Conservation (phyloP, 2,797 vertebrate species). For the Falco cherrug region DNA sequence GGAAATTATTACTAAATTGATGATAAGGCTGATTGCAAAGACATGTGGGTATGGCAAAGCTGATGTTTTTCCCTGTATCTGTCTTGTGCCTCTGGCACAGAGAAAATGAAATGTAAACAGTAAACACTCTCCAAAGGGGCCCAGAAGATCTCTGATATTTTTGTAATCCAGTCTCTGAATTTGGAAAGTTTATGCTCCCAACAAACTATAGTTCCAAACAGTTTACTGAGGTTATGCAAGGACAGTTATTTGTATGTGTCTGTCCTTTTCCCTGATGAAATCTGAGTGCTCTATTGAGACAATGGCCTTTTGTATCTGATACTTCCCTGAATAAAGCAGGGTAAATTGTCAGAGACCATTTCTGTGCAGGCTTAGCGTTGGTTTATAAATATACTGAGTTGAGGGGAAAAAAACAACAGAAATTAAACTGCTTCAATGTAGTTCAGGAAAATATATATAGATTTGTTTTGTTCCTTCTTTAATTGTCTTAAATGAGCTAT, state of each 20-base stretch:
- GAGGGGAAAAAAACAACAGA: not conserved
- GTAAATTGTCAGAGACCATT: not conserved
- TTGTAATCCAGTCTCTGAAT: not conserved
- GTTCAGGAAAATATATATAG: not conserved
- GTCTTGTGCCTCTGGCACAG: not conserved
- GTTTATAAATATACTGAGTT: not conserved
- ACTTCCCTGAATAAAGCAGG: not conserved
- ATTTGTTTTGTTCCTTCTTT: not conserved
- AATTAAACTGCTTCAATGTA: not conserved
- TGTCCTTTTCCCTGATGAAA: not conserved
- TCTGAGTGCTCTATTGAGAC: not conserved
- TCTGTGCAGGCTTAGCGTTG: not conserved
- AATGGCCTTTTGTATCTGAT: not conserved
- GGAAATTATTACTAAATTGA: conserved; percentile 9
- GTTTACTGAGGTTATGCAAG: not conserved
- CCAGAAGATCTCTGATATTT: not conserved
- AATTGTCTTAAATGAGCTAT: not conserved
- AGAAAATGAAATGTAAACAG: not conserved
- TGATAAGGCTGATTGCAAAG: conserved; percentile 23
- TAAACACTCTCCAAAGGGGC: not conserved
- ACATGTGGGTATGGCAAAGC: not conserved
- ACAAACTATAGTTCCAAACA: not conserved
- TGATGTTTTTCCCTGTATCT: not conserved
- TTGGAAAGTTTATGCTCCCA: not conserved
- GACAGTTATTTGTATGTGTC: not conserved